Conservation (phyloP, 2,797 vertebrate genomes). For the Tokudaia tokunoshimensis region DNA sequence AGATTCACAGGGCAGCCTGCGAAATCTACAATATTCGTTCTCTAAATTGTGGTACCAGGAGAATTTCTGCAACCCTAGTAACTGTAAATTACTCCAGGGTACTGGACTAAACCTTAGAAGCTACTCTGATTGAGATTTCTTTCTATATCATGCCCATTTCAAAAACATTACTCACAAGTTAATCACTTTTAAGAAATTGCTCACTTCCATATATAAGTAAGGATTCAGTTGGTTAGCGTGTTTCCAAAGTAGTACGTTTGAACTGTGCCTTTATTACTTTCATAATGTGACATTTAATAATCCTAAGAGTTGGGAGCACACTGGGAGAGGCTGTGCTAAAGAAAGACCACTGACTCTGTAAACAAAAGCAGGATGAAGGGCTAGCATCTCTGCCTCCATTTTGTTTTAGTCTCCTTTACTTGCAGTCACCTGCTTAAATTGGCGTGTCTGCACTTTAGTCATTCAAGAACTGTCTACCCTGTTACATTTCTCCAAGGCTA, state of each 20-base stretch:
- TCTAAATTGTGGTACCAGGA: background rate
- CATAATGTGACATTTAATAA: background rate
- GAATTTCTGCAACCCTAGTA: background rate
- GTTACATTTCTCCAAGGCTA: background rate
- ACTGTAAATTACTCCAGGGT: constrained; percentile 5
- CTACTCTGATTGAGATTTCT: background rate
- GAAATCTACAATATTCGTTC: background rate
- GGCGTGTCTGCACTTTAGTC: background rate
- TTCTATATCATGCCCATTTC: background rate
- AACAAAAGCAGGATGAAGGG: background rate
- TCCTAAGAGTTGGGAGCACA: background rate
- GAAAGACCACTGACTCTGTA: background rate
- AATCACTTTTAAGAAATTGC: background rate
- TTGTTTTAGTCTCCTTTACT: background rate
- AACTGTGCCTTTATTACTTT: background rate
- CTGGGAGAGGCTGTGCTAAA: background rate
- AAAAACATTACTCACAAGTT: background rate
- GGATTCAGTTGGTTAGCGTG: background rate
- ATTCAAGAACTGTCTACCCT: background rate
- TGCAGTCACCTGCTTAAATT: background rate
- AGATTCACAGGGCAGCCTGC: background rate
- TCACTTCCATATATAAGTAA: background rate
- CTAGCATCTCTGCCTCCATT: background rate
- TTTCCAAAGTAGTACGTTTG: constrained; percentile 28
- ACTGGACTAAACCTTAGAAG: background rate